phyloP scores from a whole-genome alignment of 2,888 invertebrate genomes.

The Exocentrus adspersus region DNA sequence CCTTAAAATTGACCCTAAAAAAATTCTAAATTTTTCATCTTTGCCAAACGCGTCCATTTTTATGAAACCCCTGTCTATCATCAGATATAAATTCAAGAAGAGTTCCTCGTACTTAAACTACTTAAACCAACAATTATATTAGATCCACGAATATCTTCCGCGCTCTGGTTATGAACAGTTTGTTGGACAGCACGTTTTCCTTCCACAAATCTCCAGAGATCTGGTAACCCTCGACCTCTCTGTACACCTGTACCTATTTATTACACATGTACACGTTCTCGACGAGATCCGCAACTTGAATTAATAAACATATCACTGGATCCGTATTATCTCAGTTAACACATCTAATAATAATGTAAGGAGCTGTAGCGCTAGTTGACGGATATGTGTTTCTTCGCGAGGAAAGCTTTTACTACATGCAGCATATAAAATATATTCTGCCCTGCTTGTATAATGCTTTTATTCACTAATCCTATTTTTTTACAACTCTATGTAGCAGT shows the following conservation, averaged over 20 bases:
- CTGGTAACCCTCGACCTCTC: slow-evolving; percentile 30
- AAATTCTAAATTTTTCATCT: too few species aligned
- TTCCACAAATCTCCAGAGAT: slow-evolving; percentile 40
- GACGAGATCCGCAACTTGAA: slow-evolving; percentile 29
- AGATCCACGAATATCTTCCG: slow-evolving; percentile 27
- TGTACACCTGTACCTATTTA: slow-evolving; percentile 42
- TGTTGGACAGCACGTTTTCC: slow-evolving; percentile 33
- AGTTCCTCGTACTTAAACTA: slow-evolving; percentile 21
- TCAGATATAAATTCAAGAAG: neutral
- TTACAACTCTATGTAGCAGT: too few species aligned
- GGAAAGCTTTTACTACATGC: too few species aligned
- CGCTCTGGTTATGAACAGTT: slow-evolving; percentile 37
- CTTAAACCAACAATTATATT: neutral
- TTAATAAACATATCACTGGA: slow-evolving; percentile 24
- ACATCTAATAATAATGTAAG: slow-evolving; percentile 28
- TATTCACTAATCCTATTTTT: too few species aligned
- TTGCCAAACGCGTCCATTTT: too few species aligned
- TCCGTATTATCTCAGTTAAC: slow-evolving; percentile 25
- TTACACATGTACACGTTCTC: slow-evolving; percentile 35
- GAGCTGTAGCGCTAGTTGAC: neutral
- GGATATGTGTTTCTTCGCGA: neutral
- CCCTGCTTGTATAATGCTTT: too few species aligned
- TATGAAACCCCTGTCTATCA: neutral
- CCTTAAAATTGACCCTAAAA: too few species aligned
- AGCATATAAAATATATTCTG: too few species aligned